Conservation (phyloP, 53 echinoderm and acorn worm species). For the Astropecten irregularis region DNA sequence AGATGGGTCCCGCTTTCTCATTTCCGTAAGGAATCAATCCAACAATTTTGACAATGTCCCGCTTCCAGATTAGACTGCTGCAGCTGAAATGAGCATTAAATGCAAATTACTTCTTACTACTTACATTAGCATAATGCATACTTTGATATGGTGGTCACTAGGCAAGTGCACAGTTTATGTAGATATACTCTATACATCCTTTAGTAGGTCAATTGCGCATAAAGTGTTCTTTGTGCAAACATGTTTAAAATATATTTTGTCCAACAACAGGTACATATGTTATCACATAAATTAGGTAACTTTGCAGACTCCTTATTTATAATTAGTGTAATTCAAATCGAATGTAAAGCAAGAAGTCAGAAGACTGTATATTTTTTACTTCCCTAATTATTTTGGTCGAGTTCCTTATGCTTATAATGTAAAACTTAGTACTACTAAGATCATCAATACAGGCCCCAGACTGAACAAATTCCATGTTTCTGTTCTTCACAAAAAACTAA, state of each 20-base stretch:
- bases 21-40: too few species aligned
- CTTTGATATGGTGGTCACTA: not conserved
- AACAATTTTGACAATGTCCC: too few species aligned
- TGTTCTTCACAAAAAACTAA: not conserved
- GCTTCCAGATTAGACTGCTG: not conserved
- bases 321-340: not conserved
- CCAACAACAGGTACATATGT: too few species aligned
- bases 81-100: not conserved
- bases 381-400: not conserved
- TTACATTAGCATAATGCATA: not conserved
- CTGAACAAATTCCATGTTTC: not conserved
- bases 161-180: not conserved
- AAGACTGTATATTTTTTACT: not conserved
- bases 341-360: too few species aligned
- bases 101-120: not conserved
- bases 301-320: not conserved
- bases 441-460: not conserved
- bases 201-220: not conserved
- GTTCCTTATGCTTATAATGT: not conserved
- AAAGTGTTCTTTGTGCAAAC: not conserved
- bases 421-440: not conserved
- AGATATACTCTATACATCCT: not conserved
- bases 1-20: too few species aligned
- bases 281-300: not conserved
- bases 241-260: too few species aligned